Base-by-base conservation (phyloP, 2,888 invertebrate genomes). In the Ernsta delagoae region DNA sequence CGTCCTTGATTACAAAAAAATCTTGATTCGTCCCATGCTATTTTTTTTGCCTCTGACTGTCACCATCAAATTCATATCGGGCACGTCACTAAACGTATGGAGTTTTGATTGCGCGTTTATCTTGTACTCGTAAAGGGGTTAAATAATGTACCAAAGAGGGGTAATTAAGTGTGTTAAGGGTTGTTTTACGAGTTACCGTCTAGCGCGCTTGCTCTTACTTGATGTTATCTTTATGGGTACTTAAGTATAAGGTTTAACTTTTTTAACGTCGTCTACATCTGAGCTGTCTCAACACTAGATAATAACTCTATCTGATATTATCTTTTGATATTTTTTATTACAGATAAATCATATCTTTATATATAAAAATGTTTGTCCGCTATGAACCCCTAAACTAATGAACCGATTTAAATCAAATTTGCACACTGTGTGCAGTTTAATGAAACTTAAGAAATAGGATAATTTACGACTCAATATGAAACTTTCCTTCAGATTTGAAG, bases 21-120 rank as follows among this genome's bases (percentile, higher is more conserved):
- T 3, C 24, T 24, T 1, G 24, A 1, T 24, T 24, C 24, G 24
- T 24, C n/a, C 24, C 24, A 24, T 3, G 24, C 24, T 24, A 24
- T 1, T 39, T 5, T 6, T 39, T 39, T 39, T 39, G 39, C 39
- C 39, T 4, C 39, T 39, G 39, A 39, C 39, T 62, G 62, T 85
- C 16, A 59, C n/a, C 9, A 85, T 83, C 82, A 78, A 81, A 81
- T 82, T 75, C 73, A 73, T 72, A 71, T 75, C 73, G 71, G 70
- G 70, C 61, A 68, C 57, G 57, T 39, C 57, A 43, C 16, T 70
- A 70, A 71, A 73, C 72, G 74, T 79, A 81, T 78, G 77, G 75
- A 75, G 71, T 71, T 83, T 83, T 82, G 80, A 86, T 86, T 80
- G 59, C 62, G 48, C 62, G 39, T 62, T 69, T 68, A 68, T 68